Conservation (phyloP, 1,140 invertebrate genomes). For the Drosophila nigromelanica region DNA sequence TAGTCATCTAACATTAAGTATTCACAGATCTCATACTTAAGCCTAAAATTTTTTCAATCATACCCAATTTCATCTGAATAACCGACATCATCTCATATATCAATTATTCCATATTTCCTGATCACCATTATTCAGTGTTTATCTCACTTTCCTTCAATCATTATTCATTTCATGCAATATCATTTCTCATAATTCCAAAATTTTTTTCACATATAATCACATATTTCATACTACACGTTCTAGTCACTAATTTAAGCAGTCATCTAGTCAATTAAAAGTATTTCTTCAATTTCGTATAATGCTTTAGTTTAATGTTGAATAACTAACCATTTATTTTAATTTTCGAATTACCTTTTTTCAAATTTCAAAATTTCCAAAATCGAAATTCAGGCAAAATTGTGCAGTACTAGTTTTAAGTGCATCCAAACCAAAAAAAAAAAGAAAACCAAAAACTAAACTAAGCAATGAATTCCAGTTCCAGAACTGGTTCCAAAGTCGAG, state of each 20-base stretch:
- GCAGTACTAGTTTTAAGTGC: conserved; percentile 79
- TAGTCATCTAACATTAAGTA: background rate
- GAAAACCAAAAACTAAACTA: conserved; percentile 41
- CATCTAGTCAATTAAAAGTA: conserved; percentile 29
- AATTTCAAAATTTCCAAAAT: conserved; percentile 39
- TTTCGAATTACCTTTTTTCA: conserved; percentile 13
- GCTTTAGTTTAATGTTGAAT: conserved; percentile 42
- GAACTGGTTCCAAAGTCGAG: conserved; percentile 66
- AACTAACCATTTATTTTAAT: conserved; percentile 26
- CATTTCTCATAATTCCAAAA: conserved; percentile 10
- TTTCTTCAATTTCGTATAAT: conserved; percentile 42
- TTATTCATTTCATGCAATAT: background rate
- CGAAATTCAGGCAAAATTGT: conserved; percentile 83
- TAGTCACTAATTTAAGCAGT: conserved; percentile 45
- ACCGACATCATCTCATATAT: background rate
- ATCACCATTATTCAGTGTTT: background rate
- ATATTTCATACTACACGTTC: background rate
- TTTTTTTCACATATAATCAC: background rate
- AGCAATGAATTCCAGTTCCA: conserved; percentile 57
- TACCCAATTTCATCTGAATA: background rate
- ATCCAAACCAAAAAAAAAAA: conserved; percentile 40
- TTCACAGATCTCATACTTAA: background rate
- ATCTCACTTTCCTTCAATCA: background rate
- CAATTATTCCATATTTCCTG: background rate
- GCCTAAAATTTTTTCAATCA: background rate